A percentile compares a stretch with the other conserved stretches of the same genome.
phyloP scores from a whole-genome alignment of 2,888 invertebrate genomes.

The Xylocampa areola region DNA sequence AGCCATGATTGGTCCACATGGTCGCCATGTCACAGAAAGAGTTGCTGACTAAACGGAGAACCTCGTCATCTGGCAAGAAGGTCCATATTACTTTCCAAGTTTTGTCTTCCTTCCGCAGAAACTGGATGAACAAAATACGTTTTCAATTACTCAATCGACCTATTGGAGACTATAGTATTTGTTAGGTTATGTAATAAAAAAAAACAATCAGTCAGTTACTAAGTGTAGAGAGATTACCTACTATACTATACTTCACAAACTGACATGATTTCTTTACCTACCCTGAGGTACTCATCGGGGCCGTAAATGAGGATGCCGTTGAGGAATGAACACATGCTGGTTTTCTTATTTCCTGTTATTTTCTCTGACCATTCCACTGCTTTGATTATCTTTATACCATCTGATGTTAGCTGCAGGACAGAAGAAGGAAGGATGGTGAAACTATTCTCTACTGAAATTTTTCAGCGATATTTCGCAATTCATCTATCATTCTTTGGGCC shows the following conservation, averaged over 20 bases:
- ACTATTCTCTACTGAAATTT: no score
- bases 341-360: conserved; percentile 62
- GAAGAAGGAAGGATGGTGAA: no score
- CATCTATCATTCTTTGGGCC: no score
- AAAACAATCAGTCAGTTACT: no score
- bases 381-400: conserved; percentile 81
- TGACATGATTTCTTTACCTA: conserved; percentile 57
- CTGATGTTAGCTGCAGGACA: conserved; percentile 74
- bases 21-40: conserved; percentile 71
- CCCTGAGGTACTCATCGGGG: conserved; percentile 77
- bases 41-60: conserved; percentile 75
- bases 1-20: conserved; percentile 76
- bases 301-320: conserved; percentile 81
- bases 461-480: no score
- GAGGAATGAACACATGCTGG: conserved; percentile 76
- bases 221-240: no score
- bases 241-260: not conserved
- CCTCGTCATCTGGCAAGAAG: conserved; percentile 63
- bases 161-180: no score
- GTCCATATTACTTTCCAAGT: conserved; percentile 78
- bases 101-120: conserved; percentile 75
- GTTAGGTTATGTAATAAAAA: no score
- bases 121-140: conserved; percentile 60
- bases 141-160: not conserved
- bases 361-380: conserved; percentile 78